Evolutionary conservation across 2,113 vertebrate genomes (phyloP).

Genomic region (Prietella phreatophila): DNA sequence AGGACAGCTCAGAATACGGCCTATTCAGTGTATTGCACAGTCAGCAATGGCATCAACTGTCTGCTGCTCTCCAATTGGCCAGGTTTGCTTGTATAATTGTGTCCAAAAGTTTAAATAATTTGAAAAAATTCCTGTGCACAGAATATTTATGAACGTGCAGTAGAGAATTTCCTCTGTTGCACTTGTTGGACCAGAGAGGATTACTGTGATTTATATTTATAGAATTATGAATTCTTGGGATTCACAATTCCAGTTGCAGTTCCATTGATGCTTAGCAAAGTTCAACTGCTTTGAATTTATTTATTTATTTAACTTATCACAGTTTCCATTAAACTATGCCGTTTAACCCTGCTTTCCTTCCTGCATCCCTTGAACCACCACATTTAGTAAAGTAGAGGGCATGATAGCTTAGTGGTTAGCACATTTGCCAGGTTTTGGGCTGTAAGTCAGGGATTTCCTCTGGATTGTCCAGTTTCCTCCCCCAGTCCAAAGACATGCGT

Average conservation of each 20-base stretch:
- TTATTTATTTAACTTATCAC: neutral
- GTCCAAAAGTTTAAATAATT: neutral
- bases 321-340: neutral
- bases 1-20: neutral
- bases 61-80: neutral
- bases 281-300: neutral
- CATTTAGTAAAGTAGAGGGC: neutral
- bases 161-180: neutral
- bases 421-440: too few species aligned
- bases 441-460: too few species aligned
- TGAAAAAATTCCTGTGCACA: neutral
- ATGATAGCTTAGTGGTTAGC: too few species aligned
- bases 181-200: neutral
- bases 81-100: neutral
- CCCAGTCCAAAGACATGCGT: too few species aligned
- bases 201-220: neutral
- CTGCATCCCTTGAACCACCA: neutral
- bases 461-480: too few species aligned
- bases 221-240: neutral
- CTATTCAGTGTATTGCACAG: neutral
- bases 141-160: neutral
- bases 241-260: neutral
- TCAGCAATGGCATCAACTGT: neutral
- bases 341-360: neutral
- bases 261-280: neutral